A percentile compares a stretch with the other conserved stretches of the same genome.
Evolutionary conservation across 2,113 vertebrate species (phyloP).

Genomic region (Dasyornis broadbenti): DNA sequence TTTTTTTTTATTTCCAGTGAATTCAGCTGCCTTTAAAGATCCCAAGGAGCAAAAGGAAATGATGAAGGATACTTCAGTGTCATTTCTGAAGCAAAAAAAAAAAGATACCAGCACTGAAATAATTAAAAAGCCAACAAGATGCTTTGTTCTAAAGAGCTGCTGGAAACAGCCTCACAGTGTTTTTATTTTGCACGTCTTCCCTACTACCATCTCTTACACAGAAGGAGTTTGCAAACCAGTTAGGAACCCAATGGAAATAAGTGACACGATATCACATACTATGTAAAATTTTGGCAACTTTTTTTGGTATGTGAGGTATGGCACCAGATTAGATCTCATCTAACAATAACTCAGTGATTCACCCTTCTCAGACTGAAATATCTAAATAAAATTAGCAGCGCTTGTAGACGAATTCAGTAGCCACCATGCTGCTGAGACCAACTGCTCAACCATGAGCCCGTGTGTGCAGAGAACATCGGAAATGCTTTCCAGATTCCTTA

Average conservation of each 20-base stretch:
- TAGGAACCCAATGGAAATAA: not conserved
- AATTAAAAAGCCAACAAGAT: not conserved
- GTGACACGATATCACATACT: rapidly evolving
- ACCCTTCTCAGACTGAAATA: not conserved
- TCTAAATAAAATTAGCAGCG: not conserved
- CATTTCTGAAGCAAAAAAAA: not conserved
- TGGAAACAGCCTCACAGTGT: not conserved
- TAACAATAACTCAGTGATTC: not conserved
- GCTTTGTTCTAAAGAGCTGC: not conserved
- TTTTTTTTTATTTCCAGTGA: not conserved
- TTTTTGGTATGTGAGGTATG: not conserved
- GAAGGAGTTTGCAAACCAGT: not conserved
- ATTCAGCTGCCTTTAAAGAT: not conserved
- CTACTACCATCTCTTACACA: not conserved
- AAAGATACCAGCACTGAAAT: not conserved
- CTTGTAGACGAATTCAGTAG: not conserved
- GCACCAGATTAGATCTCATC: not conserved
- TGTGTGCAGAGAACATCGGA: not conserved
- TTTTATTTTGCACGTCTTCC: not conserved
- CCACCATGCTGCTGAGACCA: not conserved
- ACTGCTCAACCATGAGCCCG: not conserved
- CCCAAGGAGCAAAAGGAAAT: not conserved
- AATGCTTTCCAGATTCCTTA: not conserved
- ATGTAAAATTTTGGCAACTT: not conserved
- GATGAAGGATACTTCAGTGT: not conserved